These are phyloP conservation scores for Phrixothrix hirtus DNA, from an alignment of 2,888 invertebrate genomes.

Conservation along the genomic window DNA sequence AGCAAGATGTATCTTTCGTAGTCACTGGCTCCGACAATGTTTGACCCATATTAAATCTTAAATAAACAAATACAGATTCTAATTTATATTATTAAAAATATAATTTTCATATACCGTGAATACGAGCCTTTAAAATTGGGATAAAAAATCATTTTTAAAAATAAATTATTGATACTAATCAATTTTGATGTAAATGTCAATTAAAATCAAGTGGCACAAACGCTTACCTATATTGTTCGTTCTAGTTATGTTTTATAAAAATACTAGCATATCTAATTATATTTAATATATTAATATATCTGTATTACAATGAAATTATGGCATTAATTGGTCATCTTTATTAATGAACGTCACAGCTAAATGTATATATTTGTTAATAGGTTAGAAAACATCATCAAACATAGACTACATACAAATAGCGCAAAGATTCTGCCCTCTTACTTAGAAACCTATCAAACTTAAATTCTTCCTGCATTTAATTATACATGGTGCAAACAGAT, in stretches of 20 bases:
- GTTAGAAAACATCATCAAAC: conserved; percentile 29
- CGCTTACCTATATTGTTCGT: conserved; percentile 3
- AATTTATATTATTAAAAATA: background rate
- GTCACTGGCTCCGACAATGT: conserved; percentile 97
- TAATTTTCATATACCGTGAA: background rate
- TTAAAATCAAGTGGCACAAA: background rate
- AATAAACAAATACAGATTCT: conserved; percentile 4
- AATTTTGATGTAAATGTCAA: conserved; percentile 19
- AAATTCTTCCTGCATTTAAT: too few species aligned
- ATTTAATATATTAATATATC: conserved; percentile 29
- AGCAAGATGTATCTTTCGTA: conserved; percentile 80
- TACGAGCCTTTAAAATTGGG: conserved; percentile 4
- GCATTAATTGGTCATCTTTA: conserved; percentile 36
- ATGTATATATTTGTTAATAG: too few species aligned
- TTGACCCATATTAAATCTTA: conserved; percentile 84
- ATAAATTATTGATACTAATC: background rate
- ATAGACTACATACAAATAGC: too few species aligned
- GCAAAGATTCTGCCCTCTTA: too few species aligned
- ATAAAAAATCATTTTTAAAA: conserved; percentile 13
- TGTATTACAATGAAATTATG: conserved; percentile 26
- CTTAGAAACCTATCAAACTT: too few species aligned
- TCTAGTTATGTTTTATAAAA: conserved; percentile 15
- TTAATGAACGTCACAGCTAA: conserved; percentile 36
- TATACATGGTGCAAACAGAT: too few species aligned
- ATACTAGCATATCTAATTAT: conserved; percentile 24